Conservation (phyloP, 2,797 vertebrate species). For the Enteromius thamalakanensis region DNA sequence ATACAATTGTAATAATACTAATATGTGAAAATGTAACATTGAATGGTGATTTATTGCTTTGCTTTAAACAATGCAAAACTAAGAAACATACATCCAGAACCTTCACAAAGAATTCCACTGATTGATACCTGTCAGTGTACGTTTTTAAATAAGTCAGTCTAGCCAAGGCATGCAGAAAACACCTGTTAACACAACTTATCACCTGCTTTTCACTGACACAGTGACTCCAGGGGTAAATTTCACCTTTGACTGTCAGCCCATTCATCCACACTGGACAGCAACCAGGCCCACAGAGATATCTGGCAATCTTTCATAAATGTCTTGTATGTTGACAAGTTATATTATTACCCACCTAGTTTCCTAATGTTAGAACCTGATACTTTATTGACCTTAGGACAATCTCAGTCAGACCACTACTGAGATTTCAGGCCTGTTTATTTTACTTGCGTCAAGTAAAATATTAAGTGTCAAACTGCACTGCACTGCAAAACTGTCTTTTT, state of each 20-base stretch:
- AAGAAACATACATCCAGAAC: background rate
- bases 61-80: too few relatives aligned
- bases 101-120: background rate
- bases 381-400: background rate
- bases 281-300: background rate
- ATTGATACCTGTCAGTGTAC: slow-evolving; percentile 20
- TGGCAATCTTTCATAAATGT: slow-evolving; percentile 10
- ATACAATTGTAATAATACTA: too few relatives aligned
- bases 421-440: slow-evolving; percentile 12
- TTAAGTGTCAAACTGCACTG: slow-evolving; percentile 3
- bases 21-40: too few relatives aligned
- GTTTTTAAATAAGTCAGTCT: slow-evolving; percentile 27
- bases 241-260: slow-evolving; percentile 1
- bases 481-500: background rate
- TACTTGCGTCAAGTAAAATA: slow-evolving; percentile 22
- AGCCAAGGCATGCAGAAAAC: slow-evolving; percentile 16
- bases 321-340: slow-evolving; percentile 5
- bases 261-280: background rate
- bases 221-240: background rate
- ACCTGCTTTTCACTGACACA: background rate
- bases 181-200: slow-evolving; percentile 36
- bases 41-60: too few relatives aligned
- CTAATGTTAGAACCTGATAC: background rate
- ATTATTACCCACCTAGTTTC: slow-evolving; percentile 18
- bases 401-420: background rate